Conservation (phyloP, 1,140 invertebrate genomes). For the Luehdorfia chinensis region DNA sequence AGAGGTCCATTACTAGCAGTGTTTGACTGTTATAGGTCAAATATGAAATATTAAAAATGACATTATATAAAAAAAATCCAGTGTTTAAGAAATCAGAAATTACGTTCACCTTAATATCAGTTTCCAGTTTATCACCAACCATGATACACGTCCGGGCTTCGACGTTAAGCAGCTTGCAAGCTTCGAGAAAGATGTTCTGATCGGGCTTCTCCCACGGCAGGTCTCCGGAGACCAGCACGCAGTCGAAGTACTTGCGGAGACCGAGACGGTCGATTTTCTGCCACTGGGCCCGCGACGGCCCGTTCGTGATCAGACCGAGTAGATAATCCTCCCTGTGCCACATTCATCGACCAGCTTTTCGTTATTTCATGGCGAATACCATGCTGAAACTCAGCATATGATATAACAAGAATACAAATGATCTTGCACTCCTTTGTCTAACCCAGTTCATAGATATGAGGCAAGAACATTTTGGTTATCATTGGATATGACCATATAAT, state of each 20-base stretch:
- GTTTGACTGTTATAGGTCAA: too few species aligned
- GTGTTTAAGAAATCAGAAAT: too few species aligned
- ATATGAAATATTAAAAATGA: too few species aligned
- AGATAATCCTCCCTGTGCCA: conserved; percentile 81
- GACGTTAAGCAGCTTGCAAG: conserved; percentile 85
- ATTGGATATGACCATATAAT: conserved; percentile 32
- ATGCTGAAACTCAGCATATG: conserved; percentile 67
- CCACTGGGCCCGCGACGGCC: conserved; percentile 90
- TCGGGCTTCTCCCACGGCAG: conserved; percentile 90
- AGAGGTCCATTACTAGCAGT: too few species aligned
- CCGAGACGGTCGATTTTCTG: conserved; percentile 87
- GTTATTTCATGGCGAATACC: conserved; percentile 45
- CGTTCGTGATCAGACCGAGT: conserved; percentile 89
- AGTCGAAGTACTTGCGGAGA: conserved; percentile 85
- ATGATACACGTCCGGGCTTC: conserved; percentile 86
- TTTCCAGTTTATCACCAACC: conserved; percentile 91
- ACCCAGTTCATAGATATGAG: too few species aligned
- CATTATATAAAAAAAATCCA: too few species aligned
- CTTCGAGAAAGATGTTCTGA: conserved; percentile 86
- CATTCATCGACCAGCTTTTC: conserved; percentile 58
- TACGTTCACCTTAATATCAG: conserved; percentile 86
- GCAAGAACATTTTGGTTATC: conserved; percentile 27
- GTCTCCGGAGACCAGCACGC: conserved; percentile 89
- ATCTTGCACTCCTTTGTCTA: conserved; percentile 29
- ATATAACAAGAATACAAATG: conserved; percentile 43